These are phyloP conservation scores for Pomacea canaliculata DNA, from an alignment of 2,888 invertebrate species.

Conservation along the genomic window DNA sequence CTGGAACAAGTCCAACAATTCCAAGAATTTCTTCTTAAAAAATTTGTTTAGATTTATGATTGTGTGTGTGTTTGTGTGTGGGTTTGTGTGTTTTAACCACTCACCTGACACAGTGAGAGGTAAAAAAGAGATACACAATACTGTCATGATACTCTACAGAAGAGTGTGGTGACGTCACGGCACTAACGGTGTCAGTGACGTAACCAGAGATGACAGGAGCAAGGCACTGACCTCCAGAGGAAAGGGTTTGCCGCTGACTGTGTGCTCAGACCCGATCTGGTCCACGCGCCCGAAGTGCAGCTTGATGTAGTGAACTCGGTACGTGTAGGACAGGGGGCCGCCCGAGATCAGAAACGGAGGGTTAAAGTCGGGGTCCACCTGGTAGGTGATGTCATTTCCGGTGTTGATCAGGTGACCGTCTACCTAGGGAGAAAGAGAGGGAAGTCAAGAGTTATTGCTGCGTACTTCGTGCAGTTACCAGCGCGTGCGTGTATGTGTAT, in stretches of 20 bases:
- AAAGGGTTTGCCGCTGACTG: slow-evolving; percentile 94
- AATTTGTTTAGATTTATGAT: background rate
- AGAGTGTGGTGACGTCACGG: too few species aligned
- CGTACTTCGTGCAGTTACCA: background rate
- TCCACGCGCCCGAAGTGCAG: slow-evolving; percentile 77
- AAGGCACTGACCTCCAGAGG: slow-evolving; percentile 89
- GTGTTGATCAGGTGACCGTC: slow-evolving; percentile 91
- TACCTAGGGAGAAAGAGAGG: slow-evolving; percentile 76
- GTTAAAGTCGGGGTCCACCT: slow-evolving; percentile 75
- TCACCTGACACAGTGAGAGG: too few species aligned
- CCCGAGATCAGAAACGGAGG: slow-evolving; percentile 86
- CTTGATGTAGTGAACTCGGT: slow-evolving; percentile 90
- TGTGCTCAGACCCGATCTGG: slow-evolving; percentile 95
- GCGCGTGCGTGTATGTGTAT: slow-evolving; percentile 2
- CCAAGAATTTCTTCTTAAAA: background rate
- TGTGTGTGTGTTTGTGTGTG: slow-evolving; percentile 12
- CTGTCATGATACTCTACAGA: too few species aligned
- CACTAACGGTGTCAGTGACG: too few species aligned
- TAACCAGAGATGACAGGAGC: too few species aligned
- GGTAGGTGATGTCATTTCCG: slow-evolving; percentile 93
- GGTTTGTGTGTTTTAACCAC: slow-evolving; percentile 2
- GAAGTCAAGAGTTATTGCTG: background rate
- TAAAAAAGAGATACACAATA: too few species aligned
- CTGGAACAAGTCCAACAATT: too few species aligned
- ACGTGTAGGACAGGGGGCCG: slow-evolving; percentile 91